Evolutionary conservation across 2,888 invertebrate species (phyloP), one percentile per base, ranked within the genome.

Genomic region (Drosophila birchii): DNA sequence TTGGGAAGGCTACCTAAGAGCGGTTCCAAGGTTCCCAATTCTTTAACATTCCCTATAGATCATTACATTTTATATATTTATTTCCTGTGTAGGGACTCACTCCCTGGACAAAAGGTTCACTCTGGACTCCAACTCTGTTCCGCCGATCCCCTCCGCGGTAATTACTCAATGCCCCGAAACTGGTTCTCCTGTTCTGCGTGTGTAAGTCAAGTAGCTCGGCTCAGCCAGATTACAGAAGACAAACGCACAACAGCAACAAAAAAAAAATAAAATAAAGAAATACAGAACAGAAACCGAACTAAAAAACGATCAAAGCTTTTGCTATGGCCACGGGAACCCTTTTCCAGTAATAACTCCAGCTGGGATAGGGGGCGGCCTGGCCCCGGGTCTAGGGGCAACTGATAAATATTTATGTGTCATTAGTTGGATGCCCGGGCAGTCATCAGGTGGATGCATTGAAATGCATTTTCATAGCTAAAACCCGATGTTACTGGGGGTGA

Each of bases 341-440:
- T 84, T 44, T 84, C 64, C 67, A 77, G 85, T 80, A 79, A 78
- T 72, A 77, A 61, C 62, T 54, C 45, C 26, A 32, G 20, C 43
- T 41, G 11, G 23, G 20, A 44, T 49, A 53, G n/a, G 23, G 26
- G 34, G 49, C 14, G 62, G 39, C 16, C 29, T 36, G 62, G 44
- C 11, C 18, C 29, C 55, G 18, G 51, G 53, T 58, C 41, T 58
- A 51, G 51, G 51, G 51, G 51, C 34, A 16, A 51, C 57, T 43
- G 79, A 75, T 86, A 87, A 84, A 87, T 84, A 80, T 87, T 84
- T 86, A 84, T 87, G 86, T 87, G 85, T 87, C 84, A 84, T 84
- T 86, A 83, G 83, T 71, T 76, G 79, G 47, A 76, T 67, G 78
- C 69, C 64, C 67, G 67, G 67, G 60, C 71, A 81, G 80, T 81